These are phyloP conservation scores for Lagopus leucura DNA, from an alignment of 2,113 vertebrate genomes.

Conservation along the genomic window DNA sequence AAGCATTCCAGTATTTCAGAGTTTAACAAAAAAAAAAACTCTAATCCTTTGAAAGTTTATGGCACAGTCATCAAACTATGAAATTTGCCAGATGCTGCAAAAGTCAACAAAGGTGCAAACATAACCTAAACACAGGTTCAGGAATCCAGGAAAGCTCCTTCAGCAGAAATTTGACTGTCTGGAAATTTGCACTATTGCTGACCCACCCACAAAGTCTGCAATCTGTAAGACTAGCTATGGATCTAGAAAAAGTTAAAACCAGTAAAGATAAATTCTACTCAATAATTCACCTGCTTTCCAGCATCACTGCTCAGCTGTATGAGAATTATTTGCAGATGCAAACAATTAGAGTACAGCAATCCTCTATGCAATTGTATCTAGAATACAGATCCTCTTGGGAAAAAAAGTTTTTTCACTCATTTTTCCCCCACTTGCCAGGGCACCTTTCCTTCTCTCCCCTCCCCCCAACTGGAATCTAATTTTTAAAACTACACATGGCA, in stretches of 20 bases:
- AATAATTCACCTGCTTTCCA: neutral
- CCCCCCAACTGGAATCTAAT: neutral
- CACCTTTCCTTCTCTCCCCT: neutral
- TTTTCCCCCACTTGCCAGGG: neutral
- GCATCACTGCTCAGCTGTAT: neutral
- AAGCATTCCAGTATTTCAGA: neutral
- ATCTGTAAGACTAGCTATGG: neutral
- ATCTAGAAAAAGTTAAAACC: neutral
- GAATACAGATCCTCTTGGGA: neutral
- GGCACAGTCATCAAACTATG: neutral
- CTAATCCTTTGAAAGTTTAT: neutral
- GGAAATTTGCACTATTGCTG: neutral
- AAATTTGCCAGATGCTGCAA: neutral
- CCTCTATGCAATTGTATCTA: neutral
- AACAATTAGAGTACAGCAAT: neutral
- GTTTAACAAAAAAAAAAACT: too few species aligned
- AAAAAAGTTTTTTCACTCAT: neutral
- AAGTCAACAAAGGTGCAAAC: neutral
- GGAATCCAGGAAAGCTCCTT: neutral
- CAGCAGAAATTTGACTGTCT: neutral
- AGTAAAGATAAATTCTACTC: neutral
- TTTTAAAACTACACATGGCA: neutral
- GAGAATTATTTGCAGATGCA: neutral
- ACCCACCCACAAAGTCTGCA: neutral
- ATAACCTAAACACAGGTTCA: neutral